Evolutionary conservation across 2,888 invertebrate species (phyloP).

Genomic region (Pardosa pseudoannulata): DNA sequence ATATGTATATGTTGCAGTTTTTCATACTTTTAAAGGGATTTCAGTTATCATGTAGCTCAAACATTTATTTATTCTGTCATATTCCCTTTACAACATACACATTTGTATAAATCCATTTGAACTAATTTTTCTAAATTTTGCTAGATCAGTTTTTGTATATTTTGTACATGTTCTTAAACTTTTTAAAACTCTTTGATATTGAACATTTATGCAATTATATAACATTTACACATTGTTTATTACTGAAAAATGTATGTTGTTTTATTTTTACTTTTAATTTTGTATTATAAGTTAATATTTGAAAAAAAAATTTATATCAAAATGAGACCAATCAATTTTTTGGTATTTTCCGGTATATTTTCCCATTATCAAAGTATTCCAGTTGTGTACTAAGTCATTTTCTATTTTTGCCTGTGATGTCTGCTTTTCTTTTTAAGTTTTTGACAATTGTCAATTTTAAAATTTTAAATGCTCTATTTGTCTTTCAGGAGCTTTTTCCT

Average conservation of each 20-base stretch:
- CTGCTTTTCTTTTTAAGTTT: not conserved
- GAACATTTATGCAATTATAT: too few species aligned
- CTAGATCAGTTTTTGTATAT: too few species aligned
- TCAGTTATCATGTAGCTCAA: not conserved
- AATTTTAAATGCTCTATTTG: not conserved
- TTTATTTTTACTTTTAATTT: too few species aligned
- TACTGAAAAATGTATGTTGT: too few species aligned
- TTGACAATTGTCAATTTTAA: not conserved
- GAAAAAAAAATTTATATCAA: too few species aligned
- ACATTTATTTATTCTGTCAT: not conserved
- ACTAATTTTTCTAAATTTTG: too few species aligned
- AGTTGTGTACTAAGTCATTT: not conserved
- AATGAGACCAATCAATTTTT: too few species aligned
- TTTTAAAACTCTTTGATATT: too few species aligned
- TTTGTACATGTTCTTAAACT: too few species aligned
- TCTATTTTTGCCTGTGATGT: not conserved
- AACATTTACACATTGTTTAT: too few species aligned
- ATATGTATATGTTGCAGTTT: constrained; percentile 39
- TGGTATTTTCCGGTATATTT: too few species aligned
- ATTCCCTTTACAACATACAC: not conserved
- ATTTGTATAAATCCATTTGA: not conserved
- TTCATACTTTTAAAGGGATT: not conserved
- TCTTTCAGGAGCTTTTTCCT: not conserved
- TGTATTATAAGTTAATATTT: too few species aligned
- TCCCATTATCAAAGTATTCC: not conserved